Percentiles rank a stretch among this genome's conserved stretches.
These are phyloP conservation scores for Argya squamiceps DNA, from an alignment of 2,797 vertebrate species.

Conservation along the genomic window DNA sequence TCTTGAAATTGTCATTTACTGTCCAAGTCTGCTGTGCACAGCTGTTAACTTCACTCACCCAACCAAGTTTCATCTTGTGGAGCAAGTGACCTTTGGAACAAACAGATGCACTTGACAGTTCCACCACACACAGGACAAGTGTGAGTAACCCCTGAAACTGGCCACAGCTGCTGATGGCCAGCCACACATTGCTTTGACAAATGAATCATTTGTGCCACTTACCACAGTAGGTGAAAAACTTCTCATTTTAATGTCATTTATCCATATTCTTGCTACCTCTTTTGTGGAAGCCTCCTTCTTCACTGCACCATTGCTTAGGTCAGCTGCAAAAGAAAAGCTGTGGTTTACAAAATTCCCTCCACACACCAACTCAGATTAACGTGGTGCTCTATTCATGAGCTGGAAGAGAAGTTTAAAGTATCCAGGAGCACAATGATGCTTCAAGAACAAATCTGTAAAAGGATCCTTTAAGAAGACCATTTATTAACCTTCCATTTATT, in stretches of 20 bases:
- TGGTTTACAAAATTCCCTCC: conserved; percentile 6
- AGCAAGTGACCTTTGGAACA: background rate
- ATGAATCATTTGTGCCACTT: conserved; percentile 44
- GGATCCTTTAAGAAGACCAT: background rate
- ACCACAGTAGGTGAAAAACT: conserved; percentile 93
- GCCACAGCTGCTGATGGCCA: background rate
- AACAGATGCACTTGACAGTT: background rate
- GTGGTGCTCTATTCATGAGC: background rate
- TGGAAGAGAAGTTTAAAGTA: background rate
- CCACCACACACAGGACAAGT: background rate
- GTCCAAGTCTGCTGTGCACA: background rate
- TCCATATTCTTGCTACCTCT: conserved; percentile 92
- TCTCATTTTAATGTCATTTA: conserved; percentile 90
- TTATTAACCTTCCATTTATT: background rate
- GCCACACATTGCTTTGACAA: background rate
- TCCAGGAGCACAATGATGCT: background rate
- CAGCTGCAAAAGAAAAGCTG: conserved; percentile 78
- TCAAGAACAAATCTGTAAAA: background rate
- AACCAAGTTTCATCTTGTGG: background rate
- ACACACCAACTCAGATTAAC: background rate
- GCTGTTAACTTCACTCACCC: background rate
- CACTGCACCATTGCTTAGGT: conserved; percentile 90
- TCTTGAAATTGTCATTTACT: background rate
- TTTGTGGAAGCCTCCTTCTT: conserved; percentile 93
- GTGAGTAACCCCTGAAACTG: background rate